These are phyloP conservation scores for Carterocephalus palaemon DNA, from an alignment of 2,888 invertebrate species.

Conservation along the genomic window DNA sequence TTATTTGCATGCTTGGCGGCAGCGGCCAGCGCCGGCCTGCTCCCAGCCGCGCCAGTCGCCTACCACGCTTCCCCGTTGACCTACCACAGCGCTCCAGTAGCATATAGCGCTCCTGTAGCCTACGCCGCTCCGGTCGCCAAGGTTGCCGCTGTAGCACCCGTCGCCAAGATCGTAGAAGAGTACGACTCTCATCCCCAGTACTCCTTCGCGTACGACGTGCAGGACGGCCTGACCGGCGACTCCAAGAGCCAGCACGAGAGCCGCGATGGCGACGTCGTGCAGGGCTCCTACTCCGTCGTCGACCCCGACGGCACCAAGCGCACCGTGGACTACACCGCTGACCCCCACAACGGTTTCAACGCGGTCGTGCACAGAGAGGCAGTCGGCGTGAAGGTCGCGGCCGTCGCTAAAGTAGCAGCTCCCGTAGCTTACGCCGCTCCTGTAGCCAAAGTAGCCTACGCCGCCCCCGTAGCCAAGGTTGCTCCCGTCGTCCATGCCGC, in stretches of 20 bases:
- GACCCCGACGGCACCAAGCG: slow-evolving; percentile 66
- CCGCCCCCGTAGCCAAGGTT: slow-evolving; percentile 48
- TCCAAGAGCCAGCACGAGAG: slow-evolving; percentile 60
- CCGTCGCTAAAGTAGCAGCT: slow-evolving; percentile 40
- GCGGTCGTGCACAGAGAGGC: slow-evolving; percentile 65
- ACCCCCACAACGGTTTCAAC: slow-evolving; percentile 64
- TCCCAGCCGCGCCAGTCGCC: slow-evolving; percentile 34
- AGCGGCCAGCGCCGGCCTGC: slow-evolving; percentile 31
- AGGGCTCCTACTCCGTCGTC: slow-evolving; percentile 61
- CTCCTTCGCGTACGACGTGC: slow-evolving; percentile 68
- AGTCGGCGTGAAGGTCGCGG: slow-evolving; percentile 39
- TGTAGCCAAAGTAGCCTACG: slow-evolving; percentile 30
- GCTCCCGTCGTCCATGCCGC: slow-evolving; percentile 43
- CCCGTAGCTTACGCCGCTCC: slow-evolving; percentile 39
- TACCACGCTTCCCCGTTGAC: slow-evolving; percentile 36
- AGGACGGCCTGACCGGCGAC: slow-evolving; percentile 63
- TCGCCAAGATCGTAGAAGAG: slow-evolving; percentile 66
- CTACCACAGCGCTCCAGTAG: slow-evolving; percentile 36
- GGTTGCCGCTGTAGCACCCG: slow-evolving; percentile 78
- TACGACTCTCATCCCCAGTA: slow-evolving; percentile 66
- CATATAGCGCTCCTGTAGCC: too few relatives aligned
- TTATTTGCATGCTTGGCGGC: slow-evolving; percentile 33
- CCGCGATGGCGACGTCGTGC: slow-evolving; percentile 63
- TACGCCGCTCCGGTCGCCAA: slow-evolving; percentile 37
- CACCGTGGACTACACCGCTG: slow-evolving; percentile 65